Conservation (phyloP, 2,888 invertebrate species). For the Lasioglossum zephyrum region DNA sequence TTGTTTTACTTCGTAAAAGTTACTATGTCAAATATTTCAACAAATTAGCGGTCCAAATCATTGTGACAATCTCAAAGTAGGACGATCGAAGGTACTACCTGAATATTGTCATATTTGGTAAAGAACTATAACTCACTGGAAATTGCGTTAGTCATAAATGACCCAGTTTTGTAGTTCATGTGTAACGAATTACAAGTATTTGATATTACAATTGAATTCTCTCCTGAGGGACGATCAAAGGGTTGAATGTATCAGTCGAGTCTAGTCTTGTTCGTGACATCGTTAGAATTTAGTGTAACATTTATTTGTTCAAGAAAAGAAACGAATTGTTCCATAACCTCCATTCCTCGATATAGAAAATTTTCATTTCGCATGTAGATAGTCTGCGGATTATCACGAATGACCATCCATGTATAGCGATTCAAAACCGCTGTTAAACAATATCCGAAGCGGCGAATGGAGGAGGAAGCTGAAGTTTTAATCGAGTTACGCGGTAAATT, state of each 20-base stretch:
- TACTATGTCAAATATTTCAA: neutral
- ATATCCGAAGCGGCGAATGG: neutral
- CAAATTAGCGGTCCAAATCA: neutral
- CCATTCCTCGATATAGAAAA: neutral
- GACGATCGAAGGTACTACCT: neutral
- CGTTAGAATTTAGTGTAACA: neutral
- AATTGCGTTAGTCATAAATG: neutral
- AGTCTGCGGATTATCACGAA: neutral
- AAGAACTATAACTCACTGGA: neutral
- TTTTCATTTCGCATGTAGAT: neutral
- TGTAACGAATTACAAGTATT: neutral
- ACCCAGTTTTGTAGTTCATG: neutral
- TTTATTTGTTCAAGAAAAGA: neutral
- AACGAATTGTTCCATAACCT: neutral
- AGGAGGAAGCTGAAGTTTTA: neutral
- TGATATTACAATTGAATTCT: neutral
- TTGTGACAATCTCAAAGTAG: neutral
- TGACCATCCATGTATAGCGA: neutral
- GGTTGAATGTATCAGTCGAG: neutral
- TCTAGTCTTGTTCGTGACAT: neutral
- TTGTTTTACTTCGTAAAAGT: neutral
- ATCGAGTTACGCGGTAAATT: slow-evolving; percentile 20
- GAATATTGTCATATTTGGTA: neutral
- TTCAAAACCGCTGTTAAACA: neutral
- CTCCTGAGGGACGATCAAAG: neutral